phyloP scores from a whole-genome alignment of 2,888 invertebrate genomes.

The Parnassius glacialis region DNA sequence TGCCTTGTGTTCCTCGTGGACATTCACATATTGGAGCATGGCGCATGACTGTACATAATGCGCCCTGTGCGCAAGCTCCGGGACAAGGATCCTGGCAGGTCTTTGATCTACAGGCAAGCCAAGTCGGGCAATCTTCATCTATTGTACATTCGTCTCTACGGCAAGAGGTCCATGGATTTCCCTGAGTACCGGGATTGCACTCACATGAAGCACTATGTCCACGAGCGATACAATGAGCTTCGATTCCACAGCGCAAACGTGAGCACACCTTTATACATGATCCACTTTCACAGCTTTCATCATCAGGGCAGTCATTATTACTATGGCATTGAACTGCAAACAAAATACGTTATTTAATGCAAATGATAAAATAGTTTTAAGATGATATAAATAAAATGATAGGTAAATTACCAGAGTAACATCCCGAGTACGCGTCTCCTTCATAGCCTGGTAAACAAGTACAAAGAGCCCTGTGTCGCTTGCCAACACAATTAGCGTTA shows the following conservation, averaged over 20 bases:
- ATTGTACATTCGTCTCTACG: slow-evolving; percentile 87
- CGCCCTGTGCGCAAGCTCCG: slow-evolving; percentile 89
- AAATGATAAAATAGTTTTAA: slow-evolving; percentile 10
- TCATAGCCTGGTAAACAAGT: slow-evolving; percentile 90
- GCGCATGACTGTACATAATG: slow-evolving; percentile 88
- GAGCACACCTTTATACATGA: slow-evolving; percentile 90
- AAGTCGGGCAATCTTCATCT: slow-evolving; percentile 89
- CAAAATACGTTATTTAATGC: slow-evolving; percentile 13
- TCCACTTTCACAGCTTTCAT: slow-evolving; percentile 90
- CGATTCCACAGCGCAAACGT: slow-evolving; percentile 88
- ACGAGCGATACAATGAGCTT: slow-evolving; percentile 89
- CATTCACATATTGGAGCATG: slow-evolving; percentile 90
- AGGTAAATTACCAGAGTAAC: slow-evolving; percentile 83
- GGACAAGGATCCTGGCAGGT: slow-evolving; percentile 92
- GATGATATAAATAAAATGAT: neutral
- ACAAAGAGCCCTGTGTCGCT: slow-evolving; percentile 90
- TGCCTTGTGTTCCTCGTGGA: slow-evolving; percentile 89
- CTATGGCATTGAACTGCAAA: slow-evolving; percentile 89
- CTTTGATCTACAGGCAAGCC: slow-evolving; percentile 88
- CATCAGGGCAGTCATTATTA: slow-evolving; percentile 91
- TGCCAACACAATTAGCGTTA: slow-evolving; percentile 89
- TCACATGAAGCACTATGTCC: slow-evolving; percentile 90
- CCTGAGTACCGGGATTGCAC: slow-evolving; percentile 87
- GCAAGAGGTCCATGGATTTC: slow-evolving; percentile 90
- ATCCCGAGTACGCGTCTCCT: slow-evolving; percentile 90